phyloP scores from a whole-genome alignment of 1,140 invertebrate genomes.

The Leptinotarsa lineolata region DNA sequence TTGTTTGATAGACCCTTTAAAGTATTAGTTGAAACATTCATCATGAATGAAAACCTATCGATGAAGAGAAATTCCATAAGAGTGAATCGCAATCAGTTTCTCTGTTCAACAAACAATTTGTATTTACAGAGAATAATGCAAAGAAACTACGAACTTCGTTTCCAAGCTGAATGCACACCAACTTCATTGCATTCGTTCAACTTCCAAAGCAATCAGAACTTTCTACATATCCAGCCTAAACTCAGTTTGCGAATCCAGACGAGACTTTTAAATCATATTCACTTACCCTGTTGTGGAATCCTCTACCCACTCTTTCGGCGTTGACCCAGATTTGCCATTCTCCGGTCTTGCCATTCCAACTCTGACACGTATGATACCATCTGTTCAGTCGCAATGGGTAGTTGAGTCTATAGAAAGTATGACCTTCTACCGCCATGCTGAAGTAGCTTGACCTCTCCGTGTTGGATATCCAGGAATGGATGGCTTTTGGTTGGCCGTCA shows the following conservation, averaged over 20 bases:
- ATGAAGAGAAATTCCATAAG: no score
- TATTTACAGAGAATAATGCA: no score
- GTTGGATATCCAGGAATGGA: conserved; percentile 78
- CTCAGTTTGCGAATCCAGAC: neutral
- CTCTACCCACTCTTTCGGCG: conserved; percentile 77
- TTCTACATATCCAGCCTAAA: neutral
- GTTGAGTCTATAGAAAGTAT: conserved; percentile 80
- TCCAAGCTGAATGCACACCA: no score
- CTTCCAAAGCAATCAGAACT: neutral
- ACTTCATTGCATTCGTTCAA: neutral
- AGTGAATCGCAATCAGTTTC: no score
- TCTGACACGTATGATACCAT: conserved; percentile 84
- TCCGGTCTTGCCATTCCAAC: conserved; percentile 83
- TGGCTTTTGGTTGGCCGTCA: conserved; percentile 69
- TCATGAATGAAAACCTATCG: no score
- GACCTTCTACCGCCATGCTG: conserved; percentile 76
- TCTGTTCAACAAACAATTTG: no score
- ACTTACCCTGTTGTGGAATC: conserved; percentile 81
- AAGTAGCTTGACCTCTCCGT: conserved; percentile 77
- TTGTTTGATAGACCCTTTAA: no score
- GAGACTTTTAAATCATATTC: neutral
- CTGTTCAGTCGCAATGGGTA: conserved; percentile 77
- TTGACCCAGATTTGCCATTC: conserved; percentile 88
- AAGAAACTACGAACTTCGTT: no score
- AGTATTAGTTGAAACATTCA: no score